Evolutionary conservation across 2,113 vertebrate genomes (phyloP).

Genomic region (Felis chaus): DNA sequence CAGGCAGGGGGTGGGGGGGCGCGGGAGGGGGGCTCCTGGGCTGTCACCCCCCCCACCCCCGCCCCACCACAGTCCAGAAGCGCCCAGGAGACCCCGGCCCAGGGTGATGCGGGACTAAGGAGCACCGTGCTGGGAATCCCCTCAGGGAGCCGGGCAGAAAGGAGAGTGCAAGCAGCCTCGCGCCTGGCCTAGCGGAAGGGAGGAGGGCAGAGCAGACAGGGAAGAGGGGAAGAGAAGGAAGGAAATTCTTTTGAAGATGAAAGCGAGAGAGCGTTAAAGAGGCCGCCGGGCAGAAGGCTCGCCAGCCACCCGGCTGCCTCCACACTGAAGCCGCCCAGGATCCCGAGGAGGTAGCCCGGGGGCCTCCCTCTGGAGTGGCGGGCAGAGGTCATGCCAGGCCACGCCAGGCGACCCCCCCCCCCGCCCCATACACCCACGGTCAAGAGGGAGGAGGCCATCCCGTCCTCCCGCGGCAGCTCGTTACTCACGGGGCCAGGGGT

Average conservation of each 20-base stretch:
- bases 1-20: neutral
- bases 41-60: neutral
- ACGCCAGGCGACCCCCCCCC: neutral
- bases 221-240: neutral
- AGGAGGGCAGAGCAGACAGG: neutral
- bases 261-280: neutral
- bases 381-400: fast-evolving
- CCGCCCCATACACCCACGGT: too few relatives aligned
- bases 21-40: neutral
- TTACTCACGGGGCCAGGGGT: neutral
- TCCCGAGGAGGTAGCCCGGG: neutral
- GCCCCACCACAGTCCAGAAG: neutral
- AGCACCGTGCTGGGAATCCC: neutral
- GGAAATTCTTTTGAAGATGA: neutral
- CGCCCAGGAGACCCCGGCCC: neutral
- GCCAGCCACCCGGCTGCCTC: neutral
- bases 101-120: fast-evolving
- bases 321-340: neutral
- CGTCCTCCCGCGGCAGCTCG: fast-evolving
- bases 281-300: neutral
- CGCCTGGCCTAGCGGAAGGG: neutral
- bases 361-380: neutral
- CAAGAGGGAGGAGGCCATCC: too few relatives aligned
- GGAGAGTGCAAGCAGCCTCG: neutral
- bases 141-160: neutral